These are phyloP conservation scores for Bothrops jararaca DNA, from an alignment of 2,113 vertebrate species.

Conservation along the genomic window DNA sequence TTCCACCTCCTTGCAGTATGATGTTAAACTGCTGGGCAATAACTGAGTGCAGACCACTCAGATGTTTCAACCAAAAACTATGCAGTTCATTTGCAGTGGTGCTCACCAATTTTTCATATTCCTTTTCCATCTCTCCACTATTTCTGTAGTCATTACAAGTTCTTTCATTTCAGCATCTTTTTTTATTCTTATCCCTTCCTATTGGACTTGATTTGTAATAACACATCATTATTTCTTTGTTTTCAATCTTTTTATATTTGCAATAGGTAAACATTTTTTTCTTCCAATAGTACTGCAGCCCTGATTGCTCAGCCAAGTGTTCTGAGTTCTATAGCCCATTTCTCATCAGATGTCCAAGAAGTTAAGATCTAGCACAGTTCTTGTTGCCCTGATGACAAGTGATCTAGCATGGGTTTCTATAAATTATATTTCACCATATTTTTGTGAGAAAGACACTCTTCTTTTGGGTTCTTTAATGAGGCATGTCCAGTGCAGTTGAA, in stretches of 20 bases:
- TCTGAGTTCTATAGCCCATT: not conserved
- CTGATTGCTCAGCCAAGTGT: not conserved
- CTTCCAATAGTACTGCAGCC: not conserved
- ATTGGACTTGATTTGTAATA: not conserved
- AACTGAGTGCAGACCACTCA: not conserved
- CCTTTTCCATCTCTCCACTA: not conserved
- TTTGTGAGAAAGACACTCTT: not conserved
- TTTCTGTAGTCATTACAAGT: not conserved
- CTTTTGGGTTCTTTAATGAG: not conserved
- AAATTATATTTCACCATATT: not conserved
- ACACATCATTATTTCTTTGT: not conserved
- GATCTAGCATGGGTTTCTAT: not conserved
- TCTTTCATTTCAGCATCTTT: not conserved
- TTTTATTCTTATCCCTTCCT: not conserved
- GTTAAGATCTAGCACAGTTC: not conserved
- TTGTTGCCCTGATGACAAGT: not conserved
- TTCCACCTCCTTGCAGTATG: not conserved
- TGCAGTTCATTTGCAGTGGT: too few relatives aligned
- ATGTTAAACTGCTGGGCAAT: not conserved
- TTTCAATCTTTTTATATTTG: not conserved
- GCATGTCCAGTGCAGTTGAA: not conserved
- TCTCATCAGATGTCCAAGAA: not conserved
- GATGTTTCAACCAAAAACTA: not conserved
- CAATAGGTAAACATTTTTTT: not conserved
- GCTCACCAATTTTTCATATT: not conserved